These are phyloP conservation scores for Andrena flavipes DNA, from an alignment of 2,888 invertebrate genomes.

Conservation along the genomic window DNA sequence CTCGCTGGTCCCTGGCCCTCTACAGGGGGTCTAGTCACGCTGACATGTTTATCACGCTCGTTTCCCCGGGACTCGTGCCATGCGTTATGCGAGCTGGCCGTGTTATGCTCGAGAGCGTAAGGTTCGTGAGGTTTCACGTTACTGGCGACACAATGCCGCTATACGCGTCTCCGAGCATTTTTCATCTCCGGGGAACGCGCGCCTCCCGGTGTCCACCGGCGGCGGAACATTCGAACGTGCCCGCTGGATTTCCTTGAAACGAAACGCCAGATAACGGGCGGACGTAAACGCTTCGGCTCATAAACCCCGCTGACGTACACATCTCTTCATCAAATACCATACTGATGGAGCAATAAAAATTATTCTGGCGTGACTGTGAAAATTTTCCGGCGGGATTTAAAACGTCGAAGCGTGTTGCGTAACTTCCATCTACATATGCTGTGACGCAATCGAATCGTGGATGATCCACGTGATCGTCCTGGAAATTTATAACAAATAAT, in stretches of 20 bases:
- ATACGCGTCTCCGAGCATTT: conserved; percentile 67
- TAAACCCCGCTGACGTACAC: conserved; percentile 28
- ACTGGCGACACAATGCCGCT: conserved; percentile 72
- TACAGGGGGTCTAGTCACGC: conserved; percentile 81
- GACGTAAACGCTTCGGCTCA: conserved; percentile 37
- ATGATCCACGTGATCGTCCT: neutral
- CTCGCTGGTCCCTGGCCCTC: conserved; percentile 78
- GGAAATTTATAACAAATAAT: neutral
- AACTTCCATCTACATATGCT: neutral
- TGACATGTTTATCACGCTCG: conserved; percentile 85
- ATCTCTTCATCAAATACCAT: conserved; percentile 35
- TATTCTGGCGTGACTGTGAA: conserved; percentile 23
- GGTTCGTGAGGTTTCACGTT: conserved; percentile 75
- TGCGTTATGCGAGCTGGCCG: conserved; percentile 77
- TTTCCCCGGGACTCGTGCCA: conserved; percentile 76
- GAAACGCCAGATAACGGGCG: conserved; percentile 20
- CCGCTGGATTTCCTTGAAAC: conserved; percentile 32
- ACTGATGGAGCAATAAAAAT: conserved; percentile 45
- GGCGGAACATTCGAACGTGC: conserved; percentile 3
- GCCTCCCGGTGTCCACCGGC: neutral
- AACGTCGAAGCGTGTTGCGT: neutral
- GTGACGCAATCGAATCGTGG: neutral
- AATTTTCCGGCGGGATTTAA: conserved; percentile 16
- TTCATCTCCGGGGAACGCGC: conserved; percentile 57
- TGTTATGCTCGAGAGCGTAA: conserved; percentile 62